A percentile compares a stretch with the other conserved stretches of the same genome.
Evolutionary conservation across 2,113 vertebrate genomes (phyloP).

Genomic region (Seriola aureovittata): DNA sequence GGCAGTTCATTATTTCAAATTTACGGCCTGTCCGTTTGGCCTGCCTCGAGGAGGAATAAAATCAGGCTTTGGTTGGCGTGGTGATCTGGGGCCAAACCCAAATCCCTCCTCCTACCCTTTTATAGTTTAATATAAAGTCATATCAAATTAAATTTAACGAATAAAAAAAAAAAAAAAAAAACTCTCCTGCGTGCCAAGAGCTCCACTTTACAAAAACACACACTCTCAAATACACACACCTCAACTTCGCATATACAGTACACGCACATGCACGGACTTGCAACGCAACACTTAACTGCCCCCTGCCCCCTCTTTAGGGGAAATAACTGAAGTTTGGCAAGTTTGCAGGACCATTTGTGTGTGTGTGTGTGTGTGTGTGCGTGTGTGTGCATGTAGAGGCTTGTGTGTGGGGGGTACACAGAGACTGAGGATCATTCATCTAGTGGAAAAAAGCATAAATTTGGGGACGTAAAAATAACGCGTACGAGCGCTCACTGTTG

Average conservation of each 20-base stretch:
- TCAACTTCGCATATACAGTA: background rate
- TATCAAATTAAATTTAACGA: slow-evolving; percentile 78
- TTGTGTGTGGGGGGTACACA: slow-evolving; percentile 19
- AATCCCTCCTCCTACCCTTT: slow-evolving; percentile 56
- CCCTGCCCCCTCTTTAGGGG: slow-evolving; percentile 45
- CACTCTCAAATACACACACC: slow-evolving; percentile 26
- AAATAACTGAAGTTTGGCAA: slow-evolving; percentile 42
- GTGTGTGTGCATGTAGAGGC: background rate
- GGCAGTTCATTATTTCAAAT: slow-evolving; percentile 84
- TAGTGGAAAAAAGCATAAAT: slow-evolving; percentile 45
- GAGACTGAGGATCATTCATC: slow-evolving; percentile 36
- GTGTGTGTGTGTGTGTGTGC: slow-evolving; percentile 21
- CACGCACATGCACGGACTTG: background rate
- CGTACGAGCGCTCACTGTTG: slow-evolving; percentile 17
- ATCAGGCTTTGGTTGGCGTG: slow-evolving; percentile 72
- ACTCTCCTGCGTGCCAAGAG: slow-evolving; percentile 50
- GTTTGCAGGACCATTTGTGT: background rate
- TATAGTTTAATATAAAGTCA: slow-evolving; percentile 79
- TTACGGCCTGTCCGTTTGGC: slow-evolving; percentile 82
- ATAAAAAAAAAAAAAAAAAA: slow-evolving; percentile 71
- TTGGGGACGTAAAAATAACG: slow-evolving; percentile 11
- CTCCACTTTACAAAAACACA: slow-evolving; percentile 37
- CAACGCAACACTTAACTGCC: slow-evolving; percentile 42
- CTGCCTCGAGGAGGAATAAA: slow-evolving; percentile 73
- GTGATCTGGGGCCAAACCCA: slow-evolving; percentile 66